These are phyloP conservation scores for Chelonoidis abingdonii DNA, from an alignment of 2,113 vertebrate species.

Conservation along the genomic window DNA sequence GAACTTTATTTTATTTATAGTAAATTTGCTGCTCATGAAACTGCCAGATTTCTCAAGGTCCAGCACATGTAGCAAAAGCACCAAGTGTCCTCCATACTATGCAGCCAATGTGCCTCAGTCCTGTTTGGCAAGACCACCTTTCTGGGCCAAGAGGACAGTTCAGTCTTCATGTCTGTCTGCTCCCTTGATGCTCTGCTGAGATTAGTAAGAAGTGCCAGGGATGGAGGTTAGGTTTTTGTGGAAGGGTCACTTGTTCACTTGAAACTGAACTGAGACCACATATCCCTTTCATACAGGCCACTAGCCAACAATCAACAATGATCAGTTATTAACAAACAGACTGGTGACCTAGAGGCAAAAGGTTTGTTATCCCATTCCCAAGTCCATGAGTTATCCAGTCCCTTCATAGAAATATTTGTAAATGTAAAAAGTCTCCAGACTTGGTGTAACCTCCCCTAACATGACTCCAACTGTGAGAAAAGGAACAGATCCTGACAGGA, in stretches of 20 bases:
- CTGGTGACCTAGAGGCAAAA: rapidly evolving
- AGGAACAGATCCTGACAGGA: rapidly evolving
- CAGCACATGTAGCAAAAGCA: not conserved
- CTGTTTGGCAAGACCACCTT: not conserved
- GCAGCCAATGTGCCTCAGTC: not conserved
- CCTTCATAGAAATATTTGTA: not conserved
- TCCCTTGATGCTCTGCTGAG: not conserved
- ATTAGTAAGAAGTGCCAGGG: not conserved
- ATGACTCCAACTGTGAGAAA: not conserved
- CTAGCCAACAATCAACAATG: not conserved
- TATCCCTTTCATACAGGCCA: not conserved
- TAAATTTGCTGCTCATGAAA: not conserved
- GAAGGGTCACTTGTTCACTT: not conserved
- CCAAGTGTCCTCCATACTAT: not conserved
- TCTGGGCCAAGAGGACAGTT: not conserved
- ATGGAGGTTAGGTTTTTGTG: not conserved
- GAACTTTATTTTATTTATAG: not conserved
- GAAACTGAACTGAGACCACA: not conserved
- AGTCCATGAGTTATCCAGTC: not conserved
- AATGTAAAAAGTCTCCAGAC: not conserved
- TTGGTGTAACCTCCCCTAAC: rapidly evolving
- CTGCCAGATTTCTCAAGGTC: not conserved
- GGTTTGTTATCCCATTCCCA: not conserved
- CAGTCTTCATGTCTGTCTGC: rapidly evolving
- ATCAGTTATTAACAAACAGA: not conserved